Base-by-base conservation (phyloP, 1,140 invertebrate genomes). In the Pristionchus pacificus region DNA sequence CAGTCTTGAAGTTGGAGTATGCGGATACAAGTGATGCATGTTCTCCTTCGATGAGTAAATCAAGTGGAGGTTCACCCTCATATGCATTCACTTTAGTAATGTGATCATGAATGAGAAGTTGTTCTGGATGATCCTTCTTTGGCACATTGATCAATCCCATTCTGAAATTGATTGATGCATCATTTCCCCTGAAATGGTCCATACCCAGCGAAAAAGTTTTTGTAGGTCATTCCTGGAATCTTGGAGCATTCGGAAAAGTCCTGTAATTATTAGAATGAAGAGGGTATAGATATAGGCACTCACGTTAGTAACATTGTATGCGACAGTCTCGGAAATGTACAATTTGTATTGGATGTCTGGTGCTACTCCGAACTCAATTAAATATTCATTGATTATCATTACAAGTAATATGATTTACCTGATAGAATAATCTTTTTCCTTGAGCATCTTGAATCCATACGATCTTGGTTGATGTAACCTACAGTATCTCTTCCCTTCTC, bases 1-100 rank as follows among this genome's bases (percentile, higher is more conserved):
- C 31, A 2, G 14, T 24, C 15, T 19, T 49, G 24, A 32, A 24
- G n/a, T n/a, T n/a, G n/a, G 30, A 2, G 28, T 66, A 66, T 24
- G 31, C 65, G 19, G 24, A 49, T 14, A 66, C 38, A 14, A 66
- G 33, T 25, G 65, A 66, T 19, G 65, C 31, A 66, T 66, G 65
- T 55, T 10, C 65, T 57, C 65, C 65, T 14, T n/a, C 24, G 2
- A 66, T 15, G 10, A 2, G 14, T 14, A 66, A 25, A 66, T 66
- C 38, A 66, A 2, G 33, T 49, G 65, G 65, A 2, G 65, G 65
- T 30, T 66, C 65, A n/a, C 65, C 65, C 28, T 66, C 65, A 66
- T 66, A 66, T 24, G 49, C 65, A 24, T 49, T n/a, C 38, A 30
- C 30, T n/a, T 66, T 38, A 49, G 19, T 49, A 10, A 19, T 6